Percentiles rank a stretch among this genome's conserved stretches.
These are phyloP conservation scores for Sinosuthora webbiana DNA, from an alignment of 2,113 vertebrate species.

Conservation along the genomic window DNA sequence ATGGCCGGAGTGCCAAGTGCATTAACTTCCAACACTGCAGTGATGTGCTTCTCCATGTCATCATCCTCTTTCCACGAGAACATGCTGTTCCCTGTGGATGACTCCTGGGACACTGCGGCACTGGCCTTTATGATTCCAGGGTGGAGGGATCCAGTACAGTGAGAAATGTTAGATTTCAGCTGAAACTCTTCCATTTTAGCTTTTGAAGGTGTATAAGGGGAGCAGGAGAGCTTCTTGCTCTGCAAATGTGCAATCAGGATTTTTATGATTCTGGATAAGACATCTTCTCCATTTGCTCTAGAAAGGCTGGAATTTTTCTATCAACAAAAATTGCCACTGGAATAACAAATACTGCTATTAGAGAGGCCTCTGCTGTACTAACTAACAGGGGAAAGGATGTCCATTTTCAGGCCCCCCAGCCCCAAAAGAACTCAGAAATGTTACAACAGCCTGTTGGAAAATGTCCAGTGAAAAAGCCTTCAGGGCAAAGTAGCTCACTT, in stretches of 20 bases:
- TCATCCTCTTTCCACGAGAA: background rate
- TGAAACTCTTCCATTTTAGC: background rate
- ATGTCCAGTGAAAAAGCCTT: background rate
- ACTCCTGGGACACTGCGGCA: background rate
- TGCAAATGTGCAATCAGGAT: background rate
- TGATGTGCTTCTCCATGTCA: background rate
- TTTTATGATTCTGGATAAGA: background rate
- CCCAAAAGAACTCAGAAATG: background rate
- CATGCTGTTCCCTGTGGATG: background rate
- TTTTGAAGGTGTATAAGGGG: background rate
- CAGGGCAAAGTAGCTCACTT: background rate
- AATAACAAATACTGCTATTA: background rate
- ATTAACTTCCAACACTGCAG: background rate
- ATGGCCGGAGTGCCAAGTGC: background rate
- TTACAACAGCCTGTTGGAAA: background rate
- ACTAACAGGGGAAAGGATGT: background rate
- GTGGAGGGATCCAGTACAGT: background rate
- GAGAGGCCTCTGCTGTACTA: background rate
- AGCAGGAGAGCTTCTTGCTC: background rate
- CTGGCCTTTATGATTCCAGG: background rate
- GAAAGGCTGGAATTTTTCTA: background rate
- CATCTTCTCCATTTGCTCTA: background rate
- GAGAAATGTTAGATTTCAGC: background rate
- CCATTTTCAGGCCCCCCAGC: background rate
- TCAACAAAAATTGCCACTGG: background rate